Evolutionary conservation across 2,797 vertebrate species (phyloP).

Genomic region (Anguilla megastoma): DNA sequence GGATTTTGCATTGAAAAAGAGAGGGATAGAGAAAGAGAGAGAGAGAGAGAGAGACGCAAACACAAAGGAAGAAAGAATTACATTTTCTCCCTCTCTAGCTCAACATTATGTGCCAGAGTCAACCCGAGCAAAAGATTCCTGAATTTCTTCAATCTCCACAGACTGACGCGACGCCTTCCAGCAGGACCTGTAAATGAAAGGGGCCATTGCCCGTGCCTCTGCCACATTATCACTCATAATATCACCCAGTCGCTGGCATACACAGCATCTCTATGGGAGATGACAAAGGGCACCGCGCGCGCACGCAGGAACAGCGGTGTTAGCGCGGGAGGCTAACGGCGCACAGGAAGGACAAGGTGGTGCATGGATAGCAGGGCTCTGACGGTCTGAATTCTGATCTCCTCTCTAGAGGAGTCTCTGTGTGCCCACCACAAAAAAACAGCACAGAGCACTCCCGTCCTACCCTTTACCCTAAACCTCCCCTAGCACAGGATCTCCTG

Average conservation of each 20-base stretch:
- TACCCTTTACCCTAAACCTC: neutral
- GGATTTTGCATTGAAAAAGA: neutral
- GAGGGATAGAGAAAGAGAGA: neutral
- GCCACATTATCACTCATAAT: neutral
- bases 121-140: neutral
- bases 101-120: neutral
- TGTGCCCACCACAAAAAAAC: neutral
- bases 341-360: neutral
- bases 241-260: neutral
- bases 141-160: neutral
- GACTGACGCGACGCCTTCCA: neutral
- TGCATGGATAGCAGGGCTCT: neutral
- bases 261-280: neutral
- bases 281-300: neutral
- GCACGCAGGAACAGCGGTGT: neutral
- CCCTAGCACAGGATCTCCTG: neutral
- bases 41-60: neutral
- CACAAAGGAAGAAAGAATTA: neutral
- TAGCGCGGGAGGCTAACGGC: neutral
- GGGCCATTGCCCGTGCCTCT: neutral
- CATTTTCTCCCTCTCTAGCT: neutral
- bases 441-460: neutral
- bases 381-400: neutral
- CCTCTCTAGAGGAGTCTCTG: neutral
- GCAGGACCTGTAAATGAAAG: neutral